These are phyloP conservation scores for Labeo rohita DNA, from an alignment of 2,113 vertebrate genomes.

Conservation along the genomic window DNA sequence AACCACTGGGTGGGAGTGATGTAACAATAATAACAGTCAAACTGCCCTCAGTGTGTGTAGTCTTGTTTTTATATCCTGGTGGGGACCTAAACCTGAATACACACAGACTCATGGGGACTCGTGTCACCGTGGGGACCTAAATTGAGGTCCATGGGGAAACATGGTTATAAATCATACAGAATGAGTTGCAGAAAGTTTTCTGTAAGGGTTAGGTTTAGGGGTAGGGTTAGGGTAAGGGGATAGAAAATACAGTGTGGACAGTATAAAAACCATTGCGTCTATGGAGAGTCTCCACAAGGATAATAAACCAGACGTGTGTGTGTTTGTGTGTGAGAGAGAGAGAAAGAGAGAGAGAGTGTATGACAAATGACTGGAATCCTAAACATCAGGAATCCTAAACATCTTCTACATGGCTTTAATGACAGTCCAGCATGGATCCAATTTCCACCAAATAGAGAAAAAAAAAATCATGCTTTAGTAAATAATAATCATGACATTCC, in stretches of 20 bases:
- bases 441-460: not conserved
- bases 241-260: too few species aligned
- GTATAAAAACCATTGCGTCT: too few species aligned
- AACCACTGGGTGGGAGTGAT: slow-evolving; percentile 51
- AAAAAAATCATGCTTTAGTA: not conserved
- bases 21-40: slow-evolving; percentile 20
- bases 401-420: not conserved
- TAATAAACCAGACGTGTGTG: not conserved
- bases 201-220: too few species aligned
- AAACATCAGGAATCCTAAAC: not conserved
- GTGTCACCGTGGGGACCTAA: too few species aligned
- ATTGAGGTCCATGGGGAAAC: too few species aligned
- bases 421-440: not conserved
- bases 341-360: not conserved
- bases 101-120: too few species aligned
- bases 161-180: too few species aligned
- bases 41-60: not conserved
- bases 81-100: too few species aligned
- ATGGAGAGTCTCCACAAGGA: not conserved
- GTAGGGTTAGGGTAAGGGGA: too few species aligned
- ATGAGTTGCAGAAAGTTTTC: too few species aligned
- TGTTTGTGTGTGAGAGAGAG: not conserved
- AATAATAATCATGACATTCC: not conserved
- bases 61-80: too few species aligned
- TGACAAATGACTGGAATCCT: not conserved